Percentiles rank a stretch among this genome's conserved stretches.
phyloP scores from a whole-genome alignment of 2,888 invertebrate genomes.

The Andrena fulva region DNA sequence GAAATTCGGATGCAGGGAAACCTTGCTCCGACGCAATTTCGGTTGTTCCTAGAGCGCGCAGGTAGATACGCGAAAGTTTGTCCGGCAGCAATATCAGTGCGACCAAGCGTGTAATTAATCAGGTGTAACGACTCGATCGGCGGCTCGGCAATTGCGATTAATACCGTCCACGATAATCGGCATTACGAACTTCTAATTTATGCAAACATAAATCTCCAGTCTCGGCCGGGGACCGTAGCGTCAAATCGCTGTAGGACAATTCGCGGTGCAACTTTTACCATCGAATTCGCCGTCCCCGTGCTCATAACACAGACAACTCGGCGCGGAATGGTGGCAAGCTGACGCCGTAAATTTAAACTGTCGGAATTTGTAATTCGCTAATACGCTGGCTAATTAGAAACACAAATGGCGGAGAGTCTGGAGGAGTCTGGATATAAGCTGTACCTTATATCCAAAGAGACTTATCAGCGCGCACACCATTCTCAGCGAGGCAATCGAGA shows the following conservation, averaged over 20 bases:
- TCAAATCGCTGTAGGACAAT: slow-evolving; percentile 29
- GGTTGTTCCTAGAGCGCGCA: not conserved
- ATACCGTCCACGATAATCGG: slow-evolving; percentile 3
- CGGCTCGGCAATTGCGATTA: slow-evolving; percentile 7
- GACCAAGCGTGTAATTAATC: not conserved
- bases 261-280: slow-evolving; percentile 27
- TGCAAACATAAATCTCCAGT: slow-evolving; percentile 47
- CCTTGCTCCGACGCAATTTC: not conserved
- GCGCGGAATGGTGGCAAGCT: not conserved
- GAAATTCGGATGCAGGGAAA: not conserved
- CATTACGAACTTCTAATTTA: slow-evolving; percentile 44
- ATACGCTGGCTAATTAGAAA: not conserved
- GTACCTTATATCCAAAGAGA: too few species aligned
- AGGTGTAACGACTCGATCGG: not conserved
- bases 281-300: slow-evolving; percentile 14
- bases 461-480: slow-evolving; percentile 9
- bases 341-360: slow-evolving; percentile 12
- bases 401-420: not conserved
- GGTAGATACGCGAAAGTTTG: not conserved
- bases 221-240: slow-evolving; percentile 11
- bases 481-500: slow-evolving; percentile 25
- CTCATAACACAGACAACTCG: slow-evolving; percentile 9
- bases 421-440: not conserved
- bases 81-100: not conserved
- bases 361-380: not conserved